Percentiles rank a stretch among this genome's conserved stretches.
Conservation (phyloP, 2,797 vertebrate species). For the Acropternis orthonyx region DNA sequence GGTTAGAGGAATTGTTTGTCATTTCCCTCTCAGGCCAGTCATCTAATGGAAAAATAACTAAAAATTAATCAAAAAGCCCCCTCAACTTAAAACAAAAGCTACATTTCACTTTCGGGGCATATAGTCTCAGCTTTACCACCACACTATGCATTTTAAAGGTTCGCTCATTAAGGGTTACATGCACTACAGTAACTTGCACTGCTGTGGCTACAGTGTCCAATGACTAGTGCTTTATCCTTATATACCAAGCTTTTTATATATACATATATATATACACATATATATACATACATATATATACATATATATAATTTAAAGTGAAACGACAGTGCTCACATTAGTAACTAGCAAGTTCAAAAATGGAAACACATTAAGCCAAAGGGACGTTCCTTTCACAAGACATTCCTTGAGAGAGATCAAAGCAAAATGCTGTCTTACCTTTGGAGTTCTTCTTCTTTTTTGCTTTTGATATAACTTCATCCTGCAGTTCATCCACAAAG, state of each 20-base stretch:
- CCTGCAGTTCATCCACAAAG: conserved; percentile 68
- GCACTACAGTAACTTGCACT: conserved; percentile 71
- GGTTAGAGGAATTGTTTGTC: conserved; percentile 82
- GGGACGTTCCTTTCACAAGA: conserved; percentile 70
- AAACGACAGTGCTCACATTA: conserved; percentile 72
- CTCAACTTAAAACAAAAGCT: conserved; percentile 79
- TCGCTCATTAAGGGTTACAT: conserved; percentile 67
- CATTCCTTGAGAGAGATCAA: conserved; percentile 59
- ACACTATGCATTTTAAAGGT: conserved; percentile 70
- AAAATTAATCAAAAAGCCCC: conserved; percentile 84
- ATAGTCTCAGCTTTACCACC: conserved; percentile 67
- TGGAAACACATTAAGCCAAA: conserved; percentile 70
- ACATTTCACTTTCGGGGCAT: conserved; percentile 76
- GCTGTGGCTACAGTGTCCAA: conserved; percentile 69
- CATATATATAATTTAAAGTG: conserved; percentile 62
- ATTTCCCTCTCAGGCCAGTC: conserved; percentile 85
- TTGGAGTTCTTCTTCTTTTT: conserved; percentile 84
- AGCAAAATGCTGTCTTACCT: conserved; percentile 72
- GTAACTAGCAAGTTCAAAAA: conserved; percentile 69
- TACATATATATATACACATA: conserved; percentile 47
- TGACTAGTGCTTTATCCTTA: conserved; percentile 64
- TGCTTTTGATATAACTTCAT: conserved; percentile 76
- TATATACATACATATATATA: conserved; percentile 48
- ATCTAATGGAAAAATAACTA: conserved; percentile 87
- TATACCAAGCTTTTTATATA: conserved; percentile 51